These are phyloP conservation scores for Zaprionus lineosus DNA, from an alignment of 2,888 invertebrate species.

Conservation along the genomic window DNA sequence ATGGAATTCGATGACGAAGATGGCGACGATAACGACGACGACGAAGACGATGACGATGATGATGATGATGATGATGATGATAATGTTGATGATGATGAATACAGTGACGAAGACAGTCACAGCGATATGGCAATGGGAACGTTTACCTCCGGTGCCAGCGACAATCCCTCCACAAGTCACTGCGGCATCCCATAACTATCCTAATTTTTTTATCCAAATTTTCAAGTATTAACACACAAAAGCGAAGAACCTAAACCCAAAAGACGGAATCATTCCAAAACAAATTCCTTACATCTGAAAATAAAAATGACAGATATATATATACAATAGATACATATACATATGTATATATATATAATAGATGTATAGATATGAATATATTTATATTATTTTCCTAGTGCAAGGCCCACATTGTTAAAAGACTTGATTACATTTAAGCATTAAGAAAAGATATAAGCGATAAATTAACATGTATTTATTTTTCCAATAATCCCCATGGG, in stretches of 20 bases:
- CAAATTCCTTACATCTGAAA: conserved; percentile 63
- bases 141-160: conserved; percentile 31
- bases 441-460: conserved; percentile 45
- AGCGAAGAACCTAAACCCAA: conserved; percentile 1
- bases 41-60: conserved; percentile 25
- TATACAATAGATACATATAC: conserved; percentile 2
- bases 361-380: conserved; percentile 28
- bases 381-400: conserved; percentile 60
- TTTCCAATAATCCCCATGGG: conserved; percentile 30
- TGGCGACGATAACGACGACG: conserved; percentile 6
- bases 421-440: conserved; percentile 78
- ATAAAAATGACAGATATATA: conserved; percentile 7
- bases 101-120: conserved; percentile 35
- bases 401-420: conserved; percentile 72
- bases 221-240: conserved; percentile 58
- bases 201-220: conserved; percentile 24
- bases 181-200: conserved; percentile 34
- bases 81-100: conserved; percentile 25
- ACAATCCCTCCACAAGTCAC: conserved; percentile 33
- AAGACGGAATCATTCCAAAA: conserved; percentile 58
- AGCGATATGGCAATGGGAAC: conserved; percentile 40
- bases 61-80: conserved; percentile 33
- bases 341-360: conserved; percentile 4
- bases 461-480: conserved; percentile 56
- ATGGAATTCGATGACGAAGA: conserved; percentile 14